These are phyloP conservation scores for Esox niger DNA, from an alignment of 2,113 vertebrate genomes.

Conservation along the genomic window DNA sequence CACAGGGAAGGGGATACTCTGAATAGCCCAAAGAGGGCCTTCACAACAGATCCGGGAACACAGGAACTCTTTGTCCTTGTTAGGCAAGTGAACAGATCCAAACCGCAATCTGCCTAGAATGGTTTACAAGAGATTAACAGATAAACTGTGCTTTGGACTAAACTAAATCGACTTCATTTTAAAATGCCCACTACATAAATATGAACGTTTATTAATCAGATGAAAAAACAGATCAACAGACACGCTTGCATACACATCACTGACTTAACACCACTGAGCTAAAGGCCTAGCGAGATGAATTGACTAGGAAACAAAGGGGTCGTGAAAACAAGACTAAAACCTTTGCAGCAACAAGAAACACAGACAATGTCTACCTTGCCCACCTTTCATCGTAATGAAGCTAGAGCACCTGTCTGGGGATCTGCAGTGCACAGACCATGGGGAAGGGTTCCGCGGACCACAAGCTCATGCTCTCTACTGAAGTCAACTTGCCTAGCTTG, in stretches of 20 bases:
- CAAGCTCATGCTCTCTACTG: neutral
- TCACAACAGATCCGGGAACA: conserved; percentile 32
- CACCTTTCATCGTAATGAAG: conserved; percentile 44
- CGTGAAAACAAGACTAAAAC: neutral
- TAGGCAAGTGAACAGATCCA: neutral
- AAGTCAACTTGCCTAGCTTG: neutral
- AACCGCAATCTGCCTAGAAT: neutral
- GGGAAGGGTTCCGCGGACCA: neutral
- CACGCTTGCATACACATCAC: too few species aligned
- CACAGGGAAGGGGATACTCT: conserved; percentile 18
- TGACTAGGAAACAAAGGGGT: too few species aligned
- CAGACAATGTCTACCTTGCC: neutral
- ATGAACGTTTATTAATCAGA: too few species aligned
- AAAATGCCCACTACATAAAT: too few species aligned
- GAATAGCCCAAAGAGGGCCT: conserved; percentile 27
- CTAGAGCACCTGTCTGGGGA: conserved; percentile 1
- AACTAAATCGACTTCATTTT: too few species aligned
- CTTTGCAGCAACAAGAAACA: neutral
- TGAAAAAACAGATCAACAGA: too few species aligned
- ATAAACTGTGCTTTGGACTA: too few species aligned
- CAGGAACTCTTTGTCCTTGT: neutral
- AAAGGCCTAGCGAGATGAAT: too few species aligned
- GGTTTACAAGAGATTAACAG: too few species aligned
- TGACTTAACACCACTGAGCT: too few species aligned
- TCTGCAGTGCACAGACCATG: neutral